Evolutionary conservation across 1,140 invertebrate species (phyloP), one percentile per base, ranked within the genome.

Genomic region (Drosophila kohkoa): DNA sequence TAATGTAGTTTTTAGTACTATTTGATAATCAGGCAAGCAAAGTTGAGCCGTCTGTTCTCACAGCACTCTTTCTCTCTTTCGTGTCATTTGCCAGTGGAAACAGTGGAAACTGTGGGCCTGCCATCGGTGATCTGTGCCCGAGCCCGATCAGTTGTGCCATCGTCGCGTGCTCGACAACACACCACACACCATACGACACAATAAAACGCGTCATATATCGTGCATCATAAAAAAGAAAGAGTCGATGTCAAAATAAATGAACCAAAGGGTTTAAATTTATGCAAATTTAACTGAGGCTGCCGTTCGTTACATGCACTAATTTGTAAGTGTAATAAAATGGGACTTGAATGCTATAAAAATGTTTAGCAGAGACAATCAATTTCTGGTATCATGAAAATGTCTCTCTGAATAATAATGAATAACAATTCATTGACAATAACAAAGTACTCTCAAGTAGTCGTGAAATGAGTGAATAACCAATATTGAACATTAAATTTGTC

Each of bases 1-100:
- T 82, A 81, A 88, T 88, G 79, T 88, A 89, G 85, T 81, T 85
- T 81, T 86, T 88, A 88, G 85, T 88, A 81, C 85, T 85, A 88
- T 90, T 88, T 89, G 73, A 85, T 77, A 85, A 90, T 81, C 85
- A 77, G 81, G 70, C 81, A 69, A 75, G 85, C 74, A 68, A 75
- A 80, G 85, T 88, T 75, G 71, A 66, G 63, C 64, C 35, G 60
- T 66, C 62, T 72, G 77, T 64, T 80, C 49, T 55, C 55, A 41
- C 54, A 54, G 80, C 63, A 81, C 75, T 66, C 77, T 58, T 38
- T 52, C 81, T 74, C 62, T 51, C 59, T n/a, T 62, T 49, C 71
- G 38, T 43, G 25, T 62, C 13, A 38, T 41, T 54, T 46, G 38
- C 11, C 52, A 71, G 73, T 65, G 59, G 45, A 70, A 58, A 10